A percentile compares a stretch with the other conserved stretches of the same genome.
Evolutionary conservation across 2,888 invertebrate genomes (phyloP).

Genomic region (Nyleta sp.): DNA sequence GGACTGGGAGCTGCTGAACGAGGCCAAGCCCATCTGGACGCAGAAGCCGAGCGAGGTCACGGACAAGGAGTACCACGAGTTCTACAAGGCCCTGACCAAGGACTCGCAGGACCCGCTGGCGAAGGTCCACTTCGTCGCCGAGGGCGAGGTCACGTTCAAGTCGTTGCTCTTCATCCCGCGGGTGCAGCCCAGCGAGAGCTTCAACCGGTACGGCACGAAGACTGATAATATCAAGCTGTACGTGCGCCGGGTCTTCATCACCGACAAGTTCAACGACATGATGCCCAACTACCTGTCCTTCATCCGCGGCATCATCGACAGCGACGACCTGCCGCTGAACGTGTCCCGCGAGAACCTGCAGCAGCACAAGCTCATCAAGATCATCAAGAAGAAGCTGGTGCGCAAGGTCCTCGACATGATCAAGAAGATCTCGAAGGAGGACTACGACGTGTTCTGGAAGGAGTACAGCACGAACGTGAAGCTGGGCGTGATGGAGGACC

Average conservation of each 20-base stretch:
- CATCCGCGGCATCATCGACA: slow-evolving; percentile 98
- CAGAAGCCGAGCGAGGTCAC: slow-evolving; percentile 93
- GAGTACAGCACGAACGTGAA: slow-evolving; percentile 99
- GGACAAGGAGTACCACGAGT: slow-evolving; percentile 96
- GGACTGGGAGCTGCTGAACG: slow-evolving; percentile 99
- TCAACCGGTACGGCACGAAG: slow-evolving; percentile 97
- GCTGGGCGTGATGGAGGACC: slow-evolving; percentile 98
- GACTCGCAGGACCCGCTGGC: slow-evolving; percentile 92
- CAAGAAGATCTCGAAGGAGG: slow-evolving; percentile 95
- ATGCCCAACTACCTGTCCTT: slow-evolving; percentile 99
- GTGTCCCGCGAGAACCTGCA: slow-evolving; percentile 99
- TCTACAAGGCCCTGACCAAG: slow-evolving; percentile 97
- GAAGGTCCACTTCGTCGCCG: slow-evolving; percentile 97
- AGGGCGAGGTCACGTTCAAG: slow-evolving; percentile 99
- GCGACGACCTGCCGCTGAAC: slow-evolving; percentile 98
- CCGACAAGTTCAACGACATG: slow-evolving; percentile 99
- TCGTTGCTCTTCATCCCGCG: slow-evolving; percentile 97
- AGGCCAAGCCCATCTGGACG: slow-evolving; percentile 99
- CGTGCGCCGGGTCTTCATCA: slow-evolving; percentile 99
- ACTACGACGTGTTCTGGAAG: slow-evolving; percentile 98
- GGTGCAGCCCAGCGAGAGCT: slow-evolving; percentile 95
- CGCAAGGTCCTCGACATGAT: slow-evolving; percentile 99
- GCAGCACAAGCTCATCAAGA: slow-evolving; percentile 99
- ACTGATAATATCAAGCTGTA: slow-evolving; percentile 98
- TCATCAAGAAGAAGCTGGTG: slow-evolving; percentile 99